Conservation (phyloP, 2,113 vertebrate species). For the Plestiodon gilberti region DNA sequence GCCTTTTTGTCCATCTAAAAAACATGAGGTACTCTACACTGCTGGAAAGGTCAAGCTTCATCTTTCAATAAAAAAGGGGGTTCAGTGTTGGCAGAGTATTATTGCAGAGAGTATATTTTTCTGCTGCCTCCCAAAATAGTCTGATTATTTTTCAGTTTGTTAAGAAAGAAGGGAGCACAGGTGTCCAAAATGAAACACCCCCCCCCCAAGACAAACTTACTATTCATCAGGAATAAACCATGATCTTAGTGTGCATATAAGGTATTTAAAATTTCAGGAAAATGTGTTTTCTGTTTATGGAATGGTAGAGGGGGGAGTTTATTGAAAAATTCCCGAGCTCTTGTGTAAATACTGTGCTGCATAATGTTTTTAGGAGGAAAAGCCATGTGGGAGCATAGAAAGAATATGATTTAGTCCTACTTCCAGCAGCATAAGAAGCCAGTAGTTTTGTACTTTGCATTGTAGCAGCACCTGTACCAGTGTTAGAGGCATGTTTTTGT, state of each 20-base stretch:
- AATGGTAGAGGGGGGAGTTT: not conserved
- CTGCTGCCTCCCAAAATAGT: no score
- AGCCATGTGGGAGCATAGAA: not conserved
- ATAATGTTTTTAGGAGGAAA: not conserved
- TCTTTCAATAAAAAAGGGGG: not conserved
- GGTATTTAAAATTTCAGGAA: no score
- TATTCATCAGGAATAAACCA: not conserved
- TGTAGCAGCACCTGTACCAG: not conserved
- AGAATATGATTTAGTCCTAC: no score
- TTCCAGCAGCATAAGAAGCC: not conserved
- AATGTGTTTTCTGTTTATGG: no score
- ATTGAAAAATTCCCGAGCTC: no score
- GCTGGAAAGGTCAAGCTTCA: not conserved
- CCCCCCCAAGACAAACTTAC: not conserved
- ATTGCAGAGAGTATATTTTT: not conserved
- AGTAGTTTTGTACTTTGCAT: not conserved
- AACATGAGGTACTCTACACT: not conserved
- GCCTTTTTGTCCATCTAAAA: no score
- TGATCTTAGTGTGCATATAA: no score
- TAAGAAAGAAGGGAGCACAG: not conserved
- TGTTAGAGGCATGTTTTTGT: not conserved
- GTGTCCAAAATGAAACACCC: not conserved
- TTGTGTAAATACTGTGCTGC: not conserved
- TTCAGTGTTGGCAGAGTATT: not conserved
- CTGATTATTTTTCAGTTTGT: not conserved